phyloP scores from a whole-genome alignment of 1,140 invertebrate species.

The Goniozus legneri region DNA sequence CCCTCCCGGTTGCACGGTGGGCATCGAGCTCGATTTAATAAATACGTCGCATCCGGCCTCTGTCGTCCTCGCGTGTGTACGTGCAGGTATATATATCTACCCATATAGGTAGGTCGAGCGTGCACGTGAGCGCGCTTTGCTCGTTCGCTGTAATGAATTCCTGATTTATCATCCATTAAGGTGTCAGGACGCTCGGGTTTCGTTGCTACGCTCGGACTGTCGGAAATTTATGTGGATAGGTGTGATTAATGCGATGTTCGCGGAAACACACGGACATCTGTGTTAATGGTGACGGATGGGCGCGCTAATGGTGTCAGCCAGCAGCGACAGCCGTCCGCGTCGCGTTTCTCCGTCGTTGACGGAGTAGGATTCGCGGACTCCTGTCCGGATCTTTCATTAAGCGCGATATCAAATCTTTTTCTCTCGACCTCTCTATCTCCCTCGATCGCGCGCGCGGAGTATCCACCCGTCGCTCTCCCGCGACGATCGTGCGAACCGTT shows the following conservation, averaged over 20 bases:
- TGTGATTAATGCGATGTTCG: conserved; percentile 45
- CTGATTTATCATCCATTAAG: conserved; percentile 40
- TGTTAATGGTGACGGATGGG: conserved; percentile 48
- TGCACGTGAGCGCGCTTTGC: conserved; percentile 1
- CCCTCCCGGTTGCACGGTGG: too few species aligned
- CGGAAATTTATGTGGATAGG: conserved; percentile 40
- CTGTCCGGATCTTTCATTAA: conserved; percentile 22
- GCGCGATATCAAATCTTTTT: too few species aligned
- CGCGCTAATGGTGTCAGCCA: conserved; percentile 40
- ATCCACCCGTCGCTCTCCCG: too few species aligned
- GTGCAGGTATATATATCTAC: too few species aligned
- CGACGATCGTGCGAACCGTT: too few species aligned
- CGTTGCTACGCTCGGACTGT: conserved; percentile 28
- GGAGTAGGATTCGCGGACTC: conserved; percentile 20
- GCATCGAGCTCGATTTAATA: conserved; percentile 30
- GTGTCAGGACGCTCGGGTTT: conserved; percentile 23
- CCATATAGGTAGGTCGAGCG: too few species aligned
- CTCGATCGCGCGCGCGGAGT: too few species aligned
- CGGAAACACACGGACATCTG: conserved; percentile 42
- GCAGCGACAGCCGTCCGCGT: conserved; percentile 28
- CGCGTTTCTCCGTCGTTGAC: conserved; percentile 24
- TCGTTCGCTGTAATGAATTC: conserved; percentile 28
- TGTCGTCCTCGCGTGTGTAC: neutral
- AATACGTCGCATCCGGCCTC: conserved; percentile 29
- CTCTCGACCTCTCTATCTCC: too few species aligned